Evolutionary conservation across 2,797 vertebrate species (phyloP).

Genomic region (Squalus acanthias): DNA sequence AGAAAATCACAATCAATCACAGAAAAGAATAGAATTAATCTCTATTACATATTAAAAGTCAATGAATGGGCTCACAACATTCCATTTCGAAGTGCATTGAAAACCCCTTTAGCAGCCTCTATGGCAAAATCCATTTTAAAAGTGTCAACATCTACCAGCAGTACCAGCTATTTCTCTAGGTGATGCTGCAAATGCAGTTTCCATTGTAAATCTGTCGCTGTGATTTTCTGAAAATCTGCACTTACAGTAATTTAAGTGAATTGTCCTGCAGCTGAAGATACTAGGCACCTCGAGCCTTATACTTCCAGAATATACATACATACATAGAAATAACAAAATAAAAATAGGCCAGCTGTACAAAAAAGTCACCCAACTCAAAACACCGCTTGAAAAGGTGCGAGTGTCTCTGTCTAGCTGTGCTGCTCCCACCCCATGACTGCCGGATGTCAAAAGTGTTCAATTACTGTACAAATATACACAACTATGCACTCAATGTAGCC

Average conservation of each 20-base stretch:
- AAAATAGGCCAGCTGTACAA: not conserved
- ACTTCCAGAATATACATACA: not conserved
- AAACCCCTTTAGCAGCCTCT: too few relatives aligned
- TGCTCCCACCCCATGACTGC: not conserved
- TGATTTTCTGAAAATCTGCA: not conserved
- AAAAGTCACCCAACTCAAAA: not conserved
- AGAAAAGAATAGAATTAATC: too few relatives aligned
- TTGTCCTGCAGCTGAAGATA: not conserved
- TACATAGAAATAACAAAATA: not conserved
- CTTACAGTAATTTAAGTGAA: not conserved
- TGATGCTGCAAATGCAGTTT: too few relatives aligned
- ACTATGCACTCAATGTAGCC: not conserved
- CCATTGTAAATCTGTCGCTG: not conserved
- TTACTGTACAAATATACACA: not conserved
- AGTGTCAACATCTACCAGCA: too few relatives aligned
- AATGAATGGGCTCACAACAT: not conserved
- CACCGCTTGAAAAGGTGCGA: not conserved
- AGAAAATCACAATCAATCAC: too few relatives aligned
- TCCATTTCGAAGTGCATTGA: not conserved
- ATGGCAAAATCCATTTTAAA: too few relatives aligned
- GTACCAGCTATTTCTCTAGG: too few relatives aligned
- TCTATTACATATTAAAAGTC: too few relatives aligned
- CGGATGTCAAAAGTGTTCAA: not conserved
- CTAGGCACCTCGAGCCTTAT: not conserved
- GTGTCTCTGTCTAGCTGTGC: not conserved